phyloP scores from a whole-genome alignment of 2,113 vertebrate species.

The Vireo altiloquus region DNA sequence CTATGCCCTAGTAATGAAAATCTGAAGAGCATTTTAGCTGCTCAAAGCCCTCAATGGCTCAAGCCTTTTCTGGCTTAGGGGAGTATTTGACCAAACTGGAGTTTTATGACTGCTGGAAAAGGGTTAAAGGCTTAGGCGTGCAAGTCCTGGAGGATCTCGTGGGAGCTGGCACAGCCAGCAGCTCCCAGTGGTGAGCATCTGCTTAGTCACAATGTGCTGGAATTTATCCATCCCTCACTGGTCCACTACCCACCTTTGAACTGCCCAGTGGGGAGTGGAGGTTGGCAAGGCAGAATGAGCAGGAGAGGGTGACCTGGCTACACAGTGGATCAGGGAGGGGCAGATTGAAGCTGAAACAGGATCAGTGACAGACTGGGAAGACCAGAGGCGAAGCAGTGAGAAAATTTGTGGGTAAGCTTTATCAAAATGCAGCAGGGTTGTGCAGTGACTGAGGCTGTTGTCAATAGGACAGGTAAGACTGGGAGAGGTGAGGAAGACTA shows the following conservation, averaged over 20 bases:
- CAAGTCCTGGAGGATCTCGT: background rate
- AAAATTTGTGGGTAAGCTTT: background rate
- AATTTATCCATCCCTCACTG: background rate
- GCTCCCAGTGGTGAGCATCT: background rate
- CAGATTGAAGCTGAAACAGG: background rate
- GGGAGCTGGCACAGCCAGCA: background rate
- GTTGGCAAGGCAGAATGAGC: background rate
- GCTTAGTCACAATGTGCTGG: background rate
- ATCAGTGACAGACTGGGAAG: background rate
- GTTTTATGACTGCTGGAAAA: background rate
- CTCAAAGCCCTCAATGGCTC: background rate
- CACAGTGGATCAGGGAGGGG: background rate
- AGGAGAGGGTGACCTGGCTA: background rate
- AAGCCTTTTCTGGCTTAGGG: background rate
- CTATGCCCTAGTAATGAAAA: background rate
- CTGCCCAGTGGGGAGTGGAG: background rate
- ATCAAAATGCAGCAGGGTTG: background rate
- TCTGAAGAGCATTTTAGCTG: background rate
- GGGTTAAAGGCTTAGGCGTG: background rate
- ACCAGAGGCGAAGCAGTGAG: background rate
- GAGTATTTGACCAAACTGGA: background rate
- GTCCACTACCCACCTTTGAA: background rate
- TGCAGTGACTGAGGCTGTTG: background rate
- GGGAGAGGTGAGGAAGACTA: background rate
- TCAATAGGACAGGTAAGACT: background rate